Conservation (phyloP, 2,888 invertebrate species). For the Drosophila nr. medialis region DNA sequence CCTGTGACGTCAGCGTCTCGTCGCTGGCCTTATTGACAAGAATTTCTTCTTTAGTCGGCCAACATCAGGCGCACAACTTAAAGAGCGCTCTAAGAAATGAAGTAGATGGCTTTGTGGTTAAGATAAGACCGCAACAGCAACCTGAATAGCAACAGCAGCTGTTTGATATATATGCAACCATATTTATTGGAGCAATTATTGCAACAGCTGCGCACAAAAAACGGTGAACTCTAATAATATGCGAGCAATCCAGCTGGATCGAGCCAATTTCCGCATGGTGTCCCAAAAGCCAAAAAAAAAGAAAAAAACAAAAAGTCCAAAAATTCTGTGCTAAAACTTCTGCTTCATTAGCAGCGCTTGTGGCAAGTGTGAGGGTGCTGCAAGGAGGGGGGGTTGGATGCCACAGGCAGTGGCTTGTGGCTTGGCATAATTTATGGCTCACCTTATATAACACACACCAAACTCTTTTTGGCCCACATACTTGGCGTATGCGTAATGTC, state of each 20-base stretch:
- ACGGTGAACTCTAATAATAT: slow-evolving; percentile 32
- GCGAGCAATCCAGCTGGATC: slow-evolving; percentile 22
- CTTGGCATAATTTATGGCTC: slow-evolving; percentile 45
- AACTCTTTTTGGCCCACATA: slow-evolving; percentile 49
- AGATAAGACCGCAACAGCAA: slow-evolving; percentile 32
- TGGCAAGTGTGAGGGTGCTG: slow-evolving; percentile 2
- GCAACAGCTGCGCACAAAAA: slow-evolving; percentile 51
- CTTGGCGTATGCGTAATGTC: slow-evolving; percentile 64
- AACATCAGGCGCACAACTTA: slow-evolving; percentile 51
- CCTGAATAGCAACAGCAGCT: slow-evolving; percentile 48
- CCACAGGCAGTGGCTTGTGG: slow-evolving; percentile 40
- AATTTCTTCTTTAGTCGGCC: slow-evolving; percentile 27
- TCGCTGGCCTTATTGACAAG: slow-evolving; percentile 29
- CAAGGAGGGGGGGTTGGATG: slow-evolving; percentile 17
- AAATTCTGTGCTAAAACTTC: slow-evolving; percentile 28
- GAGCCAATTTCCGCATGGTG: slow-evolving; percentile 12
- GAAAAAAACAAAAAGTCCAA: background rate
- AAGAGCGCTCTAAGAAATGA: slow-evolving; percentile 28
- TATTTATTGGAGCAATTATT: slow-evolving; percentile 50
- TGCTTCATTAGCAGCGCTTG: slow-evolving; percentile 51
- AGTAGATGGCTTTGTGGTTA: slow-evolving; percentile 33
- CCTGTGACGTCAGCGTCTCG: slow-evolving; percentile 52
- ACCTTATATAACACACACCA: slow-evolving; percentile 47
- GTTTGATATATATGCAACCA: slow-evolving; percentile 57
- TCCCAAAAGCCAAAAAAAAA: slow-evolving; percentile 9